A percentile compares a stretch with the other conserved stretches of the same genome.
Evolutionary conservation across 2,888 invertebrate species (phyloP).

Genomic region (Scaeva pyrastri): DNA sequence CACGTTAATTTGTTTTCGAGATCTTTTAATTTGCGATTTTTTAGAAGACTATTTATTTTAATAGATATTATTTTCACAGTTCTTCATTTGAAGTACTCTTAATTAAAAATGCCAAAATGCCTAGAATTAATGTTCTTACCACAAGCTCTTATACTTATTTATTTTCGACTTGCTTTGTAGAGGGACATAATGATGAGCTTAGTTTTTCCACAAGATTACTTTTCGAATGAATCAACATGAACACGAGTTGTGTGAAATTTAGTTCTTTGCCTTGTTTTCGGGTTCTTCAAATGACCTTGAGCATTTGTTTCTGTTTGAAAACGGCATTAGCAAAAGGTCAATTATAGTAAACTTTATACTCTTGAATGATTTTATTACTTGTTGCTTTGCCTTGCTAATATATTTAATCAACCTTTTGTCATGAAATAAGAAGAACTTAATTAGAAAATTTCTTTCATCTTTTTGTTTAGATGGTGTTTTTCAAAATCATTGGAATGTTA

Average conservation of each 20-base stretch:
- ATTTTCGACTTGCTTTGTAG: constrained; percentile 40
- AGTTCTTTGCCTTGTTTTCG: too few species aligned
- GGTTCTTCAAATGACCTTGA: constrained; percentile 56
- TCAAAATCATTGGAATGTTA: constrained; percentile 69
- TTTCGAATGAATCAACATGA: constrained; percentile 72
- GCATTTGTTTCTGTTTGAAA: constrained; percentile 27
- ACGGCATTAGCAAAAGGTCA: background rate
- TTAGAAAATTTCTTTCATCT: constrained; percentile 67
- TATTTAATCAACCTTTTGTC: background rate
- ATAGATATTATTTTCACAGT: background rate
- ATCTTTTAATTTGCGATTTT: too few species aligned
- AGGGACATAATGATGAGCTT: constrained; percentile 51
- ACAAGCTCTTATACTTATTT: constrained; percentile 37
- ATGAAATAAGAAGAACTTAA: constrained; percentile 37
- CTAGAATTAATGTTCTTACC: constrained; percentile 26
- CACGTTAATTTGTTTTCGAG: too few species aligned
- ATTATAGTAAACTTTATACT: constrained; percentile 37
- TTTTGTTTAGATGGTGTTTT: constrained; percentile 49
- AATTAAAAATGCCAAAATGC: constrained; percentile 11
- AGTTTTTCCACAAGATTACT: constrained; percentile 60
- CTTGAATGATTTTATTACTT: constrained; percentile 55
- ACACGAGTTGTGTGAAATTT: constrained; percentile 18
- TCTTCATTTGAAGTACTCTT: background rate
- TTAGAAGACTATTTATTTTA: too few species aligned
- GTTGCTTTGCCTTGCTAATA: constrained; percentile 13